phyloP scores from a whole-genome alignment of 2,888 invertebrate genomes.

The Pristionchus japonicus region DNA sequence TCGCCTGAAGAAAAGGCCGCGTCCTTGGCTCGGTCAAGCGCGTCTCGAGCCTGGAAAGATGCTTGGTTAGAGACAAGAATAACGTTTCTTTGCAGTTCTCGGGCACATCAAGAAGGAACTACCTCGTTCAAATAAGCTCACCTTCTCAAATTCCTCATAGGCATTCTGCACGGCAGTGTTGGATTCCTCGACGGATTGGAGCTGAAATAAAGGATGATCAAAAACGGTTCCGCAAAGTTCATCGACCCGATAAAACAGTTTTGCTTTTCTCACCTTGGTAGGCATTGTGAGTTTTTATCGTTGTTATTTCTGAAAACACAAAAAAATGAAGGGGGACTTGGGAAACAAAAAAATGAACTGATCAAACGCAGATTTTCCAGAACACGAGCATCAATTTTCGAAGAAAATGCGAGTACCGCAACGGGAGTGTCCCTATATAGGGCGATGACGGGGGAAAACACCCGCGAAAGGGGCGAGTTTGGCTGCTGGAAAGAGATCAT shows the following conservation, averaged over 20 bases:
- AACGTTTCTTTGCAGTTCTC: too few species aligned
- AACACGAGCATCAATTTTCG: background rate
- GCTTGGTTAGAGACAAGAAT: background rate
- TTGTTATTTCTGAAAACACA: background rate
- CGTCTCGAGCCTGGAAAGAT: background rate
- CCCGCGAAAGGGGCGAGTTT: background rate
- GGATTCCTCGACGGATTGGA: background rate
- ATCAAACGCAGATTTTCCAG: background rate
- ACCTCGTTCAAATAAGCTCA: background rate
- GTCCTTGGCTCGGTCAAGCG: background rate
- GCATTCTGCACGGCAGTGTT: background rate
- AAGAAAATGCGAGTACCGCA: background rate
- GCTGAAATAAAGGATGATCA: too few species aligned
- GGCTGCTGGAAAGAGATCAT: background rate
- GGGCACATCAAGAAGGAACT: too few species aligned
- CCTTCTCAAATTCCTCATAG: background rate
- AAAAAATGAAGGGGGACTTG: too few species aligned
- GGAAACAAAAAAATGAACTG: too few species aligned
- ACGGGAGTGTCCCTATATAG: background rate
- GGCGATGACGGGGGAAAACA: background rate
- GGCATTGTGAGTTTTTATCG: background rate
- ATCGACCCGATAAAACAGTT: too few species aligned
- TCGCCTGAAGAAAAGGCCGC: background rate
- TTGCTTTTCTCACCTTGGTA: background rate
- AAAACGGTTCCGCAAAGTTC: too few species aligned